These are phyloP conservation scores for Lates calcarifer DNA, from an alignment of 2,113 vertebrate species.

Conservation along the genomic window DNA sequence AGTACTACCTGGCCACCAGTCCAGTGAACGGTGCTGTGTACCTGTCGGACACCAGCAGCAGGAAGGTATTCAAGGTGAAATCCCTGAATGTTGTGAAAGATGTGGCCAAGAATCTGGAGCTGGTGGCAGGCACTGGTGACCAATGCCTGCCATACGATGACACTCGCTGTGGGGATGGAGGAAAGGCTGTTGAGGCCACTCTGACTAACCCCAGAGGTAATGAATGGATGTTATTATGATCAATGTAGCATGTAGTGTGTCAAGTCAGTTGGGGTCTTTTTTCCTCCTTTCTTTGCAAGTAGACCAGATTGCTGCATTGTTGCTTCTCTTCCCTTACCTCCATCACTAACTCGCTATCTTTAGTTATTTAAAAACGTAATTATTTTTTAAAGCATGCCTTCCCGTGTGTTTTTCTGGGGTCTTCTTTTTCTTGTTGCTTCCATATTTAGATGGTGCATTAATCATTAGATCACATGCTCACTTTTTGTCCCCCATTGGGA, in stretches of 20 bases:
- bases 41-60: conserved; percentile 97
- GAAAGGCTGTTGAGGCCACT: conserved; percentile 94
- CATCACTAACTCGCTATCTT: background rate
- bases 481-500: conserved; percentile 48
- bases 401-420: conserved; percentile 3
- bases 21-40: conserved; percentile 92
- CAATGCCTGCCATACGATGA: conserved; percentile 98
- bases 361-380: conserved; percentile 4
- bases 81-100: conserved; percentile 91
- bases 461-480: conserved; percentile 56
- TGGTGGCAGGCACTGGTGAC: conserved; percentile 96
- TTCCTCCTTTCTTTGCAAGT: conserved; percentile 21
- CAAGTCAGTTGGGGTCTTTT: background rate
- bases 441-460: conserved; percentile 59
- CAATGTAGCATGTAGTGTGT: background rate
- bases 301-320: background rate
- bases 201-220: conserved; percentile 97
- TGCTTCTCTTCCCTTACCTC: conserved; percentile 42
- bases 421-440: conserved; percentile 30
- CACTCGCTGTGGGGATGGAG: conserved; percentile 96
- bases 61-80: conserved; percentile 95
- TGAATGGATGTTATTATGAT: conserved; percentile 7
- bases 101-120: conserved; percentile 94
- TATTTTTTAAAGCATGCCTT: conserved; percentile 18
- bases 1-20: conserved; percentile 97